These are phyloP conservation scores for Abrostola tripartita DNA, from an alignment of 2,888 invertebrate genomes.

Conservation along the genomic window DNA sequence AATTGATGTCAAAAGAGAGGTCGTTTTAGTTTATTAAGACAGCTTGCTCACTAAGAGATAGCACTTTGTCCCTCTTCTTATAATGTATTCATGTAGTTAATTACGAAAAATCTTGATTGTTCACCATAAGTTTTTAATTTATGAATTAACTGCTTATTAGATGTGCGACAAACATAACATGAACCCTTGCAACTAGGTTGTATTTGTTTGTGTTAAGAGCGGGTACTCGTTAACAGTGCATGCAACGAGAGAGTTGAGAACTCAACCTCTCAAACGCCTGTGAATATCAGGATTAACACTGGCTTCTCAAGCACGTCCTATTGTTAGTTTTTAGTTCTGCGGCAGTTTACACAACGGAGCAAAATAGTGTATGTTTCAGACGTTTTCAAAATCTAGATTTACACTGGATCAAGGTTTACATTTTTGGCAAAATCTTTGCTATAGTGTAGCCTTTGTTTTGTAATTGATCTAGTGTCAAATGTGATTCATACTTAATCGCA, in stretches of 20 bases:
- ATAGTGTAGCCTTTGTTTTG: too few species aligned
- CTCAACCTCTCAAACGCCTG: constrained; percentile 2
- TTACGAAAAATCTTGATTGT: constrained; percentile 24
- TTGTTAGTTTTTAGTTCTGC: constrained; percentile 6
- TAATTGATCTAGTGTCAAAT: background rate
- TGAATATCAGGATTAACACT: constrained; percentile 6
- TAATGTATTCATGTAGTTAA: constrained; percentile 20
- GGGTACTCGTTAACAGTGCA: constrained; percentile 2
- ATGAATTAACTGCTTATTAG: background rate
- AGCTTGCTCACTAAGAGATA: constrained; percentile 37
- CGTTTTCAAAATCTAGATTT: too few species aligned
- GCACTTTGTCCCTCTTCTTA: constrained; percentile 37
- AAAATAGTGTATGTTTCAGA: background rate
- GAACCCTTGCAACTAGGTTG: background rate
- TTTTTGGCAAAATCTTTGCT: too few species aligned
- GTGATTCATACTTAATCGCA: too few species aligned
- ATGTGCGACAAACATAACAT: background rate
- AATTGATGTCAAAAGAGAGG: constrained; percentile 78
- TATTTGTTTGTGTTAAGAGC: constrained; percentile 2
- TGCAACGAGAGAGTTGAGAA: constrained; percentile 4
- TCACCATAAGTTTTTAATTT: constrained; percentile 11
- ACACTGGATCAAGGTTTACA: too few species aligned
- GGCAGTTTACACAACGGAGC: background rate
- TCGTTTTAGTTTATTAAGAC: constrained; percentile 56
- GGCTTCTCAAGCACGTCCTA: constrained; percentile 7